Conservation (phyloP, 2,888 invertebrate genomes). For the Minunthozetes semirufus region DNA sequence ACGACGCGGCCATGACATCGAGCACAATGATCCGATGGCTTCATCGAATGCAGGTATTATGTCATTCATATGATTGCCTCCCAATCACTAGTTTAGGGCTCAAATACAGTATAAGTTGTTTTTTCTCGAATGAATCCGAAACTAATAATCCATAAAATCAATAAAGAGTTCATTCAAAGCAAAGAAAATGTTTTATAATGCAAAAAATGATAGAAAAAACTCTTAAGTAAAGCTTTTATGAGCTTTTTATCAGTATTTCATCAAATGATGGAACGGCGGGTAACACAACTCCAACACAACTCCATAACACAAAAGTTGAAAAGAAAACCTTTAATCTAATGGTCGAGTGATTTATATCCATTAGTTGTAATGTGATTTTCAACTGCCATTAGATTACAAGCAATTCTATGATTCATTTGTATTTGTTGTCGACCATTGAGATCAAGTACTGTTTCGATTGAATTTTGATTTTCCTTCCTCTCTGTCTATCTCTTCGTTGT, state of each 20-base stretch:
- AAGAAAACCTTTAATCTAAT: conserved; percentile 22
- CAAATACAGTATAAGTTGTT: neutral
- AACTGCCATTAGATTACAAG: neutral
- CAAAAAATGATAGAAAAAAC: neutral
- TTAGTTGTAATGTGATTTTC: conserved; percentile 9
- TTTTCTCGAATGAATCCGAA: neutral
- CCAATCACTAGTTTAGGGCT: neutral
- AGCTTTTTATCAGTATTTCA: neutral
- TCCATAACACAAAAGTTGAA: neutral
- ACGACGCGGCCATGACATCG: conserved; percentile 49
- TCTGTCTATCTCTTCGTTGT: neutral
- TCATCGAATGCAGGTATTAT: conserved; percentile 79
- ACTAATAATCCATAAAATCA: conserved; percentile 9
- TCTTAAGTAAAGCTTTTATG: neutral
- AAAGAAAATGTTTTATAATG: neutral
- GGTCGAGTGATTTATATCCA: conserved; percentile 21
- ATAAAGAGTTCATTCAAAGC: conserved; percentile 13
- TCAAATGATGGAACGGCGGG: neutral
- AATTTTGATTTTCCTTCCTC: neutral
- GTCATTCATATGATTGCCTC: neutral
- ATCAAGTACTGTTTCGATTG: neutral
- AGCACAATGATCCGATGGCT: conserved; percentile 62
- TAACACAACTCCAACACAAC: neutral
- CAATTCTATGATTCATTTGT: conserved; percentile 4
- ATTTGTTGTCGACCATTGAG: neutral